phyloP scores from a whole-genome alignment of 2,113 vertebrate species.

The Pachycephala philippinensis region DNA sequence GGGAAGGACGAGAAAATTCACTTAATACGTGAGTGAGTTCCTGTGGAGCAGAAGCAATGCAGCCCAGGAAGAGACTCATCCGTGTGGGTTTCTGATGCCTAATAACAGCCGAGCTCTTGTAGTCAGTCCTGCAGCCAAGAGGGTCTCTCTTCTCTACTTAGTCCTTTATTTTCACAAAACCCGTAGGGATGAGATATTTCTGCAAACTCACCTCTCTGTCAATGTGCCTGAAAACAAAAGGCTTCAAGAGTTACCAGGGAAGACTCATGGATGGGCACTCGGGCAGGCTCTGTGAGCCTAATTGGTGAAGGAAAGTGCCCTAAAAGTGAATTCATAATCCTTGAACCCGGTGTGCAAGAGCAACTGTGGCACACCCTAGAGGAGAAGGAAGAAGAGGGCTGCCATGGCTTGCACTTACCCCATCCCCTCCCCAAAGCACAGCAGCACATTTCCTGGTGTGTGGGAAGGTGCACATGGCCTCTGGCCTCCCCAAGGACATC shows the following conservation, averaged over 20 bases:
- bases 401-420: not conserved
- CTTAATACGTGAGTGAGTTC: slow-evolving; percentile 3
- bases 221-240: not conserved
- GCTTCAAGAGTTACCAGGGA: not conserved
- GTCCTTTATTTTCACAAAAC: slow-evolving; percentile 8
- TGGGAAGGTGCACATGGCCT: not conserved
- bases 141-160: not conserved
- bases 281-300: not conserved
- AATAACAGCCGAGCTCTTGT: not conserved
- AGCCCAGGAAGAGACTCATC: not conserved
- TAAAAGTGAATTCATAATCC: not conserved
- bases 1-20: not conserved
- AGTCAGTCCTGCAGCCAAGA: not conserved
- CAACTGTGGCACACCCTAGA: not conserved
- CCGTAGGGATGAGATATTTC: not conserved
- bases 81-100: not conserved
- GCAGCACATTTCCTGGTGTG: too few species aligned
- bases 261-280: not conserved
- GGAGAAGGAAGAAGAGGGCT: not conserved
- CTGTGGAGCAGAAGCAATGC: slow-evolving; percentile 13
- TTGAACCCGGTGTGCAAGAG: not conserved
- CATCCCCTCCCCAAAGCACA: not conserved
- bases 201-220: not conserved
- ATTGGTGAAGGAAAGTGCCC: not conserved
- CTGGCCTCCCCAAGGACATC: not conserved